Base-by-base conservation (phyloP, 92 coral and sea anemone species). In the Porites cylindrica region DNA sequence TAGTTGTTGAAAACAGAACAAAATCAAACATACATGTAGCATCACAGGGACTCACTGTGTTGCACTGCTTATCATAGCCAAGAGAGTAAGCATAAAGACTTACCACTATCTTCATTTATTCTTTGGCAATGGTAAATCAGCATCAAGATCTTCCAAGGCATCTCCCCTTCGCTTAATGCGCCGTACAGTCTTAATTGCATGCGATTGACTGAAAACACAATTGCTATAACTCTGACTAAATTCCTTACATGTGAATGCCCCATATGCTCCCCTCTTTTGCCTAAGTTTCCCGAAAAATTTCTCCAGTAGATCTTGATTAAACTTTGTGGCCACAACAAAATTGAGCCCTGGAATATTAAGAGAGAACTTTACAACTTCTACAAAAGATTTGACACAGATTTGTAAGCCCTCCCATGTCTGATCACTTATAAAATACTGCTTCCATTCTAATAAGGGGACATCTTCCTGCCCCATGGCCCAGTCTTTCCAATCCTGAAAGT, bases 351-450 rank as follows among this genome's bases (percentile, higher is more conserved):
- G 86, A 79, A 78, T 85, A 13, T 51, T 38, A 43, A 90, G 85
- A 23, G 66, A 76, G 78, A 77, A 90, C 52, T 51, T 63, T 43
- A 85, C 90, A 70, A 71, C 93, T 29, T 90, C 89, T 10, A 84
- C 89, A 77, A 89, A 89, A 43, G 85, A 89, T 65, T 89, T 89
- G 26, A 89, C 72, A 76, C 89, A 89, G 51, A 89, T 84, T 72
- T 89, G 84, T 38, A 89, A 77, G 17, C 85, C 92, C 75, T 84
- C 84, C 85, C 89, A 89, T 13, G 90, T 89, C 50, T 89, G 92
- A 38, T 84, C 85, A 89, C 92, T 84, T 19, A 89, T 26, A 70
- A 89, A 89, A 68, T 87, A 87, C 68, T 51, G 13, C 54, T 81
- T 87, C 12, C 79, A 53, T 64, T 87, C 90, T n/a, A n/a, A 10